Base-by-base conservation (phyloP, 2,888 invertebrate genomes). In the Cerceris rybyensis region DNA sequence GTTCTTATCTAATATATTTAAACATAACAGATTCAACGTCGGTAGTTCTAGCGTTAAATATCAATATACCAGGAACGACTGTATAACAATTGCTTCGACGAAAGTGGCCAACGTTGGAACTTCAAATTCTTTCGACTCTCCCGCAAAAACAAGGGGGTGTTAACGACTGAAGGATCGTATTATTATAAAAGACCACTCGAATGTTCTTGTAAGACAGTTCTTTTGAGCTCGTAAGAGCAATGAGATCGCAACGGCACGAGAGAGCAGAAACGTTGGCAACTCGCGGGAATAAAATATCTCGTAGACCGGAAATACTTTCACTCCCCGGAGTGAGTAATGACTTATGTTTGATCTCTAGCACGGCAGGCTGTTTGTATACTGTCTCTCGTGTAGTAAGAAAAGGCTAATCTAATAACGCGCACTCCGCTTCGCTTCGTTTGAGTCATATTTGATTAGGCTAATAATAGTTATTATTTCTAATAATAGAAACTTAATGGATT, bases 241-340 rank as follows among this genome's bases (percentile, higher is more conserved):
- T 2, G 50, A 50, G 11, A 50, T n/a, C 11, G 50, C n/a, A 50
- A 50, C 50, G 6, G n/a, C n/a, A n/a, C 50, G n/a, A n/a, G n/a
- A n/a, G n/a, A 50, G 50, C 50, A 8, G 13, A 16, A 7, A 6
- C 17, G 6, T 8, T 7, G 16, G 9, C 7, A 17, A 55, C 17
- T 9, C 9, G 28, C 55, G 16, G 17, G 28, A 67, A 39, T 57
- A 64, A 70, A 63, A 63, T 43, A 41, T 52, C 63, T 43, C 2
- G 58, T 4, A 42, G 43, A 17, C 55, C 42, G 61, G 61, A 61
- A 61, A 46, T 55, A 61, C 69, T 70, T 70, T 70, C 69, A 61
- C 60, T 70, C 55, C 46, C 61, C 55, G 41, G 16, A 64, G 52
- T 39, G 54, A 52, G 54, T 54, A 54, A 42, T 17, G 41, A 54